Conservation (phyloP, 2,888 invertebrate genomes). For the Vanessa cardui region DNA sequence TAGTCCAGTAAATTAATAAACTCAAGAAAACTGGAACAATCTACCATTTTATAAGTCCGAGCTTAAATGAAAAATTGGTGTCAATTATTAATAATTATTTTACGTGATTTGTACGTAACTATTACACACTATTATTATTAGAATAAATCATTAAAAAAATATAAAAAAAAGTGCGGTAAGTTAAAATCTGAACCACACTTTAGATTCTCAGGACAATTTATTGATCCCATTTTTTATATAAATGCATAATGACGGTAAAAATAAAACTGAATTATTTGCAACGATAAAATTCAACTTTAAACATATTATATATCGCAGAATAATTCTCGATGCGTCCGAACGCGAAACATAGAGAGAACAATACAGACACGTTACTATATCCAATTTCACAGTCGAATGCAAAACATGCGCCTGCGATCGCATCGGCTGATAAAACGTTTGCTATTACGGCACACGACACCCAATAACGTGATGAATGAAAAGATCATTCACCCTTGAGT, state of each 20-base stretch:
- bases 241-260: not conserved
- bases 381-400: slow-evolving; percentile 46
- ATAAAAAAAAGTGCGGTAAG: too few species aligned
- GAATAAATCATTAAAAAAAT: too few species aligned
- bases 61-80: too few species aligned
- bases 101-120: too few species aligned
- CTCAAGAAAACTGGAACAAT: too few species aligned
- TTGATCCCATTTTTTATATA: not conserved
- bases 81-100: too few species aligned
- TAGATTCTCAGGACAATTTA: not conserved
- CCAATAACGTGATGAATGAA: slow-evolving; percentile 38
- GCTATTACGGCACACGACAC: slow-evolving; percentile 38
- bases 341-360: slow-evolving; percentile 11
- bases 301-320: slow-evolving; percentile 10
- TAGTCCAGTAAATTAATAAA: too few species aligned
- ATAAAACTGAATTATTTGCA: not conserved
- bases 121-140: too few species aligned
- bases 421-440: slow-evolving; percentile 32
- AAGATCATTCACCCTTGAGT: slow-evolving; percentile 38
- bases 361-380: slow-evolving; percentile 34
- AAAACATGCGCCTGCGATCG: slow-evolving; percentile 40
- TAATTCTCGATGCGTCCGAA: slow-evolving; percentile 15
- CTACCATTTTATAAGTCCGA: too few species aligned
- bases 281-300: not conserved
- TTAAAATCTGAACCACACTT: not conserved